Evolutionary conservation across 2,113 vertebrate genomes (phyloP).

Genomic region (Pterocles burchelli): DNA sequence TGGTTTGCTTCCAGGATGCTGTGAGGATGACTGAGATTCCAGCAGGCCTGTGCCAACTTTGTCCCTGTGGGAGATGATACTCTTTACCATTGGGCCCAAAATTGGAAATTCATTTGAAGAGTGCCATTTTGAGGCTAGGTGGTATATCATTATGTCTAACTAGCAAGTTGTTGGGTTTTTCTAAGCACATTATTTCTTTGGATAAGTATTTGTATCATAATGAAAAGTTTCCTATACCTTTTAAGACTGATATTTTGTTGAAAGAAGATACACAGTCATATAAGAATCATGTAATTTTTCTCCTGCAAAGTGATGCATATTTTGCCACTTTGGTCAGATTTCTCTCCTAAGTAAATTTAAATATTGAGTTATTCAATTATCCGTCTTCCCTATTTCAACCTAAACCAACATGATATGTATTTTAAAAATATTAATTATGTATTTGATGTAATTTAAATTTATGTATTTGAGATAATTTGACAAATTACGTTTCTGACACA

Average conservation of each 20-base stretch:
- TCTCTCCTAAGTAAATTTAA: not conserved
- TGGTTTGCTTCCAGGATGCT: not conserved
- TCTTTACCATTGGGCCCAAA: not conserved
- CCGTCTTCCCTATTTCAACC: not conserved
- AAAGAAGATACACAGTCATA: not conserved
- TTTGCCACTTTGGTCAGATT: not conserved
- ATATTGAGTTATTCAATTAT: not conserved
- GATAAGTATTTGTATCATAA: not conserved
- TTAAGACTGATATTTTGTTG: not conserved
- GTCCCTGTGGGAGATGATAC: not conserved
- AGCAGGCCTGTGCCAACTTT: not conserved
- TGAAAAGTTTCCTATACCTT: not conserved
- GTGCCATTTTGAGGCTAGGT: not conserved
- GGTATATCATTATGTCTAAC: rapidly evolving
- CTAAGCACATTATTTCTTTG: not conserved
- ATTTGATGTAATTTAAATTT: not conserved
- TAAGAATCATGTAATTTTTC: not conserved
- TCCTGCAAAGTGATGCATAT: rapidly evolving
- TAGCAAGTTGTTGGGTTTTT: not conserved
- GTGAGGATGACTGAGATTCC: not conserved
- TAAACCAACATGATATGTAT: not conserved
- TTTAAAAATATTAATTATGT: not conserved
- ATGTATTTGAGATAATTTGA: not conserved
- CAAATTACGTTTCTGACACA: not conserved
- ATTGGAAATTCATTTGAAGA: not conserved